A percentile compares a stretch with the other conserved stretches of the same genome.
These are phyloP conservation scores for Cryptocephalus primarius DNA, from an alignment of 2,888 invertebrate genomes.

Conservation along the genomic window DNA sequence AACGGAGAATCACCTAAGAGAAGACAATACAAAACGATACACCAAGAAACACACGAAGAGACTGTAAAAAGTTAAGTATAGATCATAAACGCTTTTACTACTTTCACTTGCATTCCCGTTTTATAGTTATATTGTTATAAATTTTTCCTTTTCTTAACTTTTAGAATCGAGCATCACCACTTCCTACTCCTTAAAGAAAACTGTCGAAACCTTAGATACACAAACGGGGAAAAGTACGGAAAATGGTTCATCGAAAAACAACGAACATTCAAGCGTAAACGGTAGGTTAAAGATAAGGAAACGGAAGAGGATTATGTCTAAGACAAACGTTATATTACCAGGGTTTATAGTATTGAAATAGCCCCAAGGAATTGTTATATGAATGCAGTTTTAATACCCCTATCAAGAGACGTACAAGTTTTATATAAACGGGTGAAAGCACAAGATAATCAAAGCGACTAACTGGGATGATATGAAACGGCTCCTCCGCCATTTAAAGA, in stretches of 20 bases:
- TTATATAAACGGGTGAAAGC: too few relatives aligned
- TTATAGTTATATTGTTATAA: neutral
- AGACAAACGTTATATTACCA: too few relatives aligned
- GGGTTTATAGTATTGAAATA: too few relatives aligned
- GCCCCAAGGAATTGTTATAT: too few relatives aligned
- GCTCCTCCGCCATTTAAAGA: too few relatives aligned
- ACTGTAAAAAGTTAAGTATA: conserved; percentile 38
- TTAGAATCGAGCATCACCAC: conserved; percentile 19
- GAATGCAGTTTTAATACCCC: too few relatives aligned
- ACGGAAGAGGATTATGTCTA: neutral
- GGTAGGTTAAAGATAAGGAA: conserved; percentile 6
- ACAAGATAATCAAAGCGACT: too few relatives aligned
- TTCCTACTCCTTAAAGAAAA: conserved; percentile 15
- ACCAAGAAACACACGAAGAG: conserved; percentile 38
- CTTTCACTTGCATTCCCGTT: neutral
- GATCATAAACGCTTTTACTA: neutral
- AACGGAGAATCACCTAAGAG: conserved; percentile 51
- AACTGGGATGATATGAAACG: too few relatives aligned
- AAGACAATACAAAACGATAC: conserved; percentile 33
- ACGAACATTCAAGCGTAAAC: conserved; percentile 10
- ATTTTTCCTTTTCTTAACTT: conserved; percentile 6
- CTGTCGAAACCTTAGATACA: conserved; percentile 8
- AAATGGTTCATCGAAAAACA: conserved; percentile 6
- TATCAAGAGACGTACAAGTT: too few relatives aligned
- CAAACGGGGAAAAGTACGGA: conserved; percentile 5